phyloP scores from a whole-genome alignment of 2,113 vertebrate species.

The Pomatostomus ruficeps region DNA sequence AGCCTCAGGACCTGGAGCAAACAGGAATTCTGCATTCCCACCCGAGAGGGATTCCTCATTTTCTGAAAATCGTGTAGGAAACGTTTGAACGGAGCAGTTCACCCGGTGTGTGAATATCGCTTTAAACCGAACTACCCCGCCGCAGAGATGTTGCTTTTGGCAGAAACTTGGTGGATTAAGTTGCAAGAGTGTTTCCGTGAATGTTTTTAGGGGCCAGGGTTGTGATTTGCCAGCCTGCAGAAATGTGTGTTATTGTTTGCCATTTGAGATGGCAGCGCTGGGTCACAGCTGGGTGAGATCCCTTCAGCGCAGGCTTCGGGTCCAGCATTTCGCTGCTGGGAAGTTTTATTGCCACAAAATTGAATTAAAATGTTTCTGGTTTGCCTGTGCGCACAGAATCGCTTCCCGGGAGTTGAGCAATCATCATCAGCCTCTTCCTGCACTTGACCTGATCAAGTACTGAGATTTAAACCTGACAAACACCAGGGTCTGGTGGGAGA shows the following conservation, averaged over 20 bases:
- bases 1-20: accelerated
- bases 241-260: neutral
- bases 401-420: neutral
- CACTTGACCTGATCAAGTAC: neutral
- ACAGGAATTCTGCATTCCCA: neutral
- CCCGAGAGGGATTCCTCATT: neutral
- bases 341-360: neutral
- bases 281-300: neutral
- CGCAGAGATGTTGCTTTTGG: neutral
- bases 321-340: neutral
- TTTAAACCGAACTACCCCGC: neutral
- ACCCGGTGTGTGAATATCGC: neutral
- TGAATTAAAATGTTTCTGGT: neutral
- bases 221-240: neutral
- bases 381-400: neutral
- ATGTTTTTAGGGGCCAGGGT: neutral
- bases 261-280: neutral
- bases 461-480: neutral
- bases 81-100: neutral
- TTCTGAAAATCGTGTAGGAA: neutral
- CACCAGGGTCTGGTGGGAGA: neutral
- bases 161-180: neutral
- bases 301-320: neutral
- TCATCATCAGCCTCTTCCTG: neutral
- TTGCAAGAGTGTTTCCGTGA: neutral